Evolutionary conservation across 2,888 invertebrate species (phyloP).

Genomic region (Aleiodes testaceus): DNA sequence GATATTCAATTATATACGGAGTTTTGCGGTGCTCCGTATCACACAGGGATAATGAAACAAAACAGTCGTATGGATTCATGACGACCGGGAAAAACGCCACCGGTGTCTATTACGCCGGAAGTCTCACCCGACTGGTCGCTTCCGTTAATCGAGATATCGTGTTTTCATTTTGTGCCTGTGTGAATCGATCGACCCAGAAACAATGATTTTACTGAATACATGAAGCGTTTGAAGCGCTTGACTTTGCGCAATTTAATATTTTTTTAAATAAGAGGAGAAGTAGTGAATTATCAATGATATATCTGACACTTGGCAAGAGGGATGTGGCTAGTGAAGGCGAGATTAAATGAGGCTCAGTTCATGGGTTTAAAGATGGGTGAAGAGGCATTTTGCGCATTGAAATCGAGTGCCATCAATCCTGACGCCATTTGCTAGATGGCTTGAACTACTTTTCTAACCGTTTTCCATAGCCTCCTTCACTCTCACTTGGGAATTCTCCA

Average conservation of each 20-base stretch:
- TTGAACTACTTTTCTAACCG: slow-evolving; percentile 20
- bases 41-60: slow-evolving; percentile 11
- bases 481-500: not conserved
- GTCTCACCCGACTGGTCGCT: slow-evolving; percentile 55
- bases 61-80: slow-evolving; percentile 40
- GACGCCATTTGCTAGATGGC: slow-evolving; percentile 41
- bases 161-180: slow-evolving; percentile 34
- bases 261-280: slow-evolving; percentile 2
- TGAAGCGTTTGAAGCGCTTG: no score
- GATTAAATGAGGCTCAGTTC: slow-evolving; percentile 50
- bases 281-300: slow-evolving; percentile 13
- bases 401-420: slow-evolving; percentile 56
- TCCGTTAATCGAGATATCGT: slow-evolving; percentile 56
- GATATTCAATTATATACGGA: slow-evolving; percentile 26
- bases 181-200: slow-evolving; percentile 37
- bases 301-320: slow-evolving; percentile 40
- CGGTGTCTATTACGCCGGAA: slow-evolving; percentile 60
- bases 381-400: slow-evolving; percentile 56
- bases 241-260: slow-evolving; percentile 23
- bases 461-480: not conserved
- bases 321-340: slow-evolving; percentile 51
- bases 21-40: slow-evolving; percentile 34
- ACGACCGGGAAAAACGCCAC: not conserved
- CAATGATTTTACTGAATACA: not conserved
- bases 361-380: slow-evolving; percentile 44